Conservation (phyloP, 2,888 invertebrate genomes). For the Euzophera pinguis region DNA sequence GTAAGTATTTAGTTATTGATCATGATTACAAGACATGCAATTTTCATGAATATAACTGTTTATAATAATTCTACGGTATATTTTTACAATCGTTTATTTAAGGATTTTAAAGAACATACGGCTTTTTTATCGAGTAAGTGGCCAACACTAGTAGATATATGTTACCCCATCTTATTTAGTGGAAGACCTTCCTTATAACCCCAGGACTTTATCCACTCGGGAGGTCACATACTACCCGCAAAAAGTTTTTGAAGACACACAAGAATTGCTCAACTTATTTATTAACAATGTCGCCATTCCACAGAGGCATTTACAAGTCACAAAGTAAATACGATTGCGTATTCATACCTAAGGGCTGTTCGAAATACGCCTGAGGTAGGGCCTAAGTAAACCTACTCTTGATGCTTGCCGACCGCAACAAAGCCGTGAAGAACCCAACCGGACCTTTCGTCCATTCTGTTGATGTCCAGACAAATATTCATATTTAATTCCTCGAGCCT, state of each 20-base stretch:
- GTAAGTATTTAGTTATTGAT: too few relatives aligned
- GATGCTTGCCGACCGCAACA: conserved; percentile 47
- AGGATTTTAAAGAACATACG: too few relatives aligned
- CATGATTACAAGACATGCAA: too few relatives aligned
- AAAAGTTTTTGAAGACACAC: conserved; percentile 48
- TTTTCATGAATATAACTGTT: too few relatives aligned
- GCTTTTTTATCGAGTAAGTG: too few relatives aligned
- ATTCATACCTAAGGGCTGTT: conserved; percentile 61
- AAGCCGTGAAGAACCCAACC: conserved; percentile 60
- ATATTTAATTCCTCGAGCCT: conserved; percentile 69
- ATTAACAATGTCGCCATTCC: conserved; percentile 64
- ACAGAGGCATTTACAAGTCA: conserved; percentile 66
- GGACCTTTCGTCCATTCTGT: conserved; percentile 56
- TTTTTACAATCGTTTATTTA: too few relatives aligned
- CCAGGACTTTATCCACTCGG: conserved; percentile 18
- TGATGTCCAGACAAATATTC: conserved; percentile 68
- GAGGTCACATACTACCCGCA: conserved; percentile 12
- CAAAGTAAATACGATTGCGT: conserved; percentile 65
- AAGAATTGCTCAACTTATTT: conserved; percentile 50
- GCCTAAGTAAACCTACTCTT: conserved; percentile 67
- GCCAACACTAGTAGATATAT: too few relatives aligned
- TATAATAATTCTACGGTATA: too few relatives aligned
- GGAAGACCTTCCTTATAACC: background rate
- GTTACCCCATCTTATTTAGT: background rate
- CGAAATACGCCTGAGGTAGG: conserved; percentile 55